Conservation (phyloP, 2,113 vertebrate genomes). For the Chloropsis cyanopogon region DNA sequence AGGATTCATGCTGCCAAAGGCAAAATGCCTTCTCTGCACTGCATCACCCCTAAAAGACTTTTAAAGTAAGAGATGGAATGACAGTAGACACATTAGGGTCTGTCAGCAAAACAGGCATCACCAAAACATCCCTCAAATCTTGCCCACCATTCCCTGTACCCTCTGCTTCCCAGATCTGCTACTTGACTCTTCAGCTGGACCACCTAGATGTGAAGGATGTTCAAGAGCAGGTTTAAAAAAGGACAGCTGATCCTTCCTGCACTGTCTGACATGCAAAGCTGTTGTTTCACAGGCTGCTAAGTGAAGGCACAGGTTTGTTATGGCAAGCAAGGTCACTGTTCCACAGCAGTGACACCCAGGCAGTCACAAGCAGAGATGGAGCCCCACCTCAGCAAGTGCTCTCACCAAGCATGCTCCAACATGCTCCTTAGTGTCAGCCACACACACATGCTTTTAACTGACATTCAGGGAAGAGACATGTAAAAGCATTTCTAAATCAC, state of each 20-base stretch:
- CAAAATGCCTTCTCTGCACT: background rate
- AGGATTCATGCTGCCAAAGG: background rate
- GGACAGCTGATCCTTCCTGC: background rate
- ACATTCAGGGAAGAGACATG: background rate
- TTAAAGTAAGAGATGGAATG: background rate
- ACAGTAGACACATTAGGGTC: background rate
- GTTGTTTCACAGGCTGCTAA: background rate
- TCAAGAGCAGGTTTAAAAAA: background rate
- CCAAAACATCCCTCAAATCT: background rate
- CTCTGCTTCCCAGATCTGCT: background rate
- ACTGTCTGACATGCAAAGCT: background rate
- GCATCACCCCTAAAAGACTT: background rate
- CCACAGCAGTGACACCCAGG: background rate
- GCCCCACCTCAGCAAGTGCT: background rate
- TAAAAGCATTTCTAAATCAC: constrained; percentile 29
- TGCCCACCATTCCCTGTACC: background rate
- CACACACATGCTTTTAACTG: constrained; percentile 1
- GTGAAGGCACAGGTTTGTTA: background rate
- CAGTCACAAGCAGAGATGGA: background rate
- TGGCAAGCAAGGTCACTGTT: background rate
- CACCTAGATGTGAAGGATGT: background rate
- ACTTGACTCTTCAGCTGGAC: background rate
- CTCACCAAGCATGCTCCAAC: background rate
- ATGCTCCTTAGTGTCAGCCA: background rate
- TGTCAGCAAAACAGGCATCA: background rate